These are phyloP conservation scores for Seira sanloemensis DNA, from an alignment of 2,888 invertebrate genomes.

Conservation along the genomic window DNA sequence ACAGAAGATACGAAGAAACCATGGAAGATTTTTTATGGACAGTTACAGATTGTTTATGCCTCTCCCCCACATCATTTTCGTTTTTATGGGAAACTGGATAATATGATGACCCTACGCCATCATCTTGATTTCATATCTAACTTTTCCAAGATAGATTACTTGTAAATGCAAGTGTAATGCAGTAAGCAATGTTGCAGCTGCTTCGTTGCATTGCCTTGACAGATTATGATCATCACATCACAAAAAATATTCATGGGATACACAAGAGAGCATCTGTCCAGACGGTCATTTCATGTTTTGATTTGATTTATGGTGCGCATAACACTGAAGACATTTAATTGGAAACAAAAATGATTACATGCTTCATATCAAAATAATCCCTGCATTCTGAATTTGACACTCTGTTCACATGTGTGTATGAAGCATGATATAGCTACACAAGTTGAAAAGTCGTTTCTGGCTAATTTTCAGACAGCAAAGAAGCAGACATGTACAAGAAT, in stretches of 20 bases:
- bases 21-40: constrained; percentile 26
- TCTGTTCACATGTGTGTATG: too few species aligned
- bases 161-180: background rate
- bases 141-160: constrained; percentile 10
- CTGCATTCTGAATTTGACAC: too few species aligned
- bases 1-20: background rate
- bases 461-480: too few species aligned
- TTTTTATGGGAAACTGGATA: background rate
- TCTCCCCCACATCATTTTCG: constrained; percentile 5
- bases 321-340: too few species aligned
- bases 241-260: background rate
- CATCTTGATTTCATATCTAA: constrained; percentile 3
- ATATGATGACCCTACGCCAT: background rate
- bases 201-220: background rate
- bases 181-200: background rate
- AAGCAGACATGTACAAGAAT: too few species aligned
- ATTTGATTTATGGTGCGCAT: constrained; percentile 44
- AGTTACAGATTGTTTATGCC: constrained; percentile 46
- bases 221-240: background rate
- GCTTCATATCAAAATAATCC: too few species aligned
- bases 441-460: too few species aligned
- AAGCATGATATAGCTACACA: too few species aligned
- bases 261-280: background rate
- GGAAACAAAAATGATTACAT: too few species aligned
- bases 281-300: constrained; percentile 30